phyloP scores from a whole-genome alignment of 1,140 invertebrate genomes.

The Popillia japonica region DNA sequence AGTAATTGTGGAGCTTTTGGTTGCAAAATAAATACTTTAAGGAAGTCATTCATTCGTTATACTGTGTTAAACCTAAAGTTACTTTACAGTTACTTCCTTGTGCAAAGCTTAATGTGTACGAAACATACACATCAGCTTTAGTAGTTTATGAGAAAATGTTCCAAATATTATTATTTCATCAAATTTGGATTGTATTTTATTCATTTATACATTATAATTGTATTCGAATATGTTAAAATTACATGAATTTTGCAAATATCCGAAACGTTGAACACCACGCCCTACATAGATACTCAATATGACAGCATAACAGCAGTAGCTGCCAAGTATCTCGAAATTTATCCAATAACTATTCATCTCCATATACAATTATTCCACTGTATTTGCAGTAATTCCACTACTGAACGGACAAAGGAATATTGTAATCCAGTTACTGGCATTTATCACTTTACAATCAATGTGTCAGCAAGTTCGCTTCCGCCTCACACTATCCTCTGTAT shows the following conservation, averaged over 20 bases:
- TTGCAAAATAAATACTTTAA: no score
- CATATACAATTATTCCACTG: conserved; percentile 21
- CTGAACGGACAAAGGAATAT: conserved; percentile 22
- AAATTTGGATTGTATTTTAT: background rate
- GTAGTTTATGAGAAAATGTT: no score
- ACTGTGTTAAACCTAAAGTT: no score
- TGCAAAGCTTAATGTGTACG: no score
- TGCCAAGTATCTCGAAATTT: conserved; percentile 5
- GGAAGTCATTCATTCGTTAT: no score
- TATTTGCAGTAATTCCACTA: conserved; percentile 20
- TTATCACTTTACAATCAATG: conserved; percentile 28
- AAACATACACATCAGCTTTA: no score
- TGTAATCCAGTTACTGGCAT: conserved; percentile 26
- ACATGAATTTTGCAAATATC: background rate
- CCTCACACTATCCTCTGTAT: conserved; percentile 1
- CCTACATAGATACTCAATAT: background rate
- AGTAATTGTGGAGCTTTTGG: no score
- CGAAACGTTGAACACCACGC: background rate
- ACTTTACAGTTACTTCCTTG: no score
- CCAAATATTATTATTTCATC: background rate
- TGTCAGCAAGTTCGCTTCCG: conserved; percentile 19
- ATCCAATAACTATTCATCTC: conserved; percentile 25
- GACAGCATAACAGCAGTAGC: background rate
- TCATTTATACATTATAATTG: background rate
- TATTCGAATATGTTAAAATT: background rate